Conservation (phyloP, 2,113 vertebrate species). For the Tragelaphus imberbis region DNA sequence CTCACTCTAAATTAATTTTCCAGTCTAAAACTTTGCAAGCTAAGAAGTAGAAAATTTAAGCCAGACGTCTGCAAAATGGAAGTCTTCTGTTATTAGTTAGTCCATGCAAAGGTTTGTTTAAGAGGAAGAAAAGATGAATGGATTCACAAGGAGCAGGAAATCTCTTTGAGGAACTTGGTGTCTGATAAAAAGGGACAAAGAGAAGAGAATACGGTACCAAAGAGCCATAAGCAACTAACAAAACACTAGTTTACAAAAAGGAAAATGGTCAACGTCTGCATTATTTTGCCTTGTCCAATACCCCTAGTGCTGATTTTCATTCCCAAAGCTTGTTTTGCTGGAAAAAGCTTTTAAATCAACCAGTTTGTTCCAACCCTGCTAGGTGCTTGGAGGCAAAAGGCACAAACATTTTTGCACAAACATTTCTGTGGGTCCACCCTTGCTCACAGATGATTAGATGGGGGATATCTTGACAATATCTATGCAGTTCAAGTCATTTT, state of each 20-base stretch:
- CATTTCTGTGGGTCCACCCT: background rate
- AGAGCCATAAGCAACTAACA: background rate
- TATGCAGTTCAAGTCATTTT: background rate
- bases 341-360: conserved; percentile 25
- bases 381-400: background rate
- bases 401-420: conserved; percentile 16
- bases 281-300: conserved; percentile 8
- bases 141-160: background rate
- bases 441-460: background rate
- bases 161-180: conserved; percentile 7
- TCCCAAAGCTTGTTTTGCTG: conserved; percentile 2
- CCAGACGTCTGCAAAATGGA: background rate
- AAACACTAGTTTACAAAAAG: background rate
- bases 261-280: background rate
- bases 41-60: background rate
- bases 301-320: conserved; percentile 19
- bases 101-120: background rate
- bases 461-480: conserved; percentile 11
- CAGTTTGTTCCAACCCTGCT: background rate
- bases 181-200: background rate
- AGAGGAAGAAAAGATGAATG: background rate
- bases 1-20: background rate
- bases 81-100: conserved; percentile 5
- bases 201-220: background rate
- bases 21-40: conserved; percentile 15